phyloP scores from a whole-genome alignment of 2,888 invertebrate genomes.

The Teleiodes luculella region DNA sequence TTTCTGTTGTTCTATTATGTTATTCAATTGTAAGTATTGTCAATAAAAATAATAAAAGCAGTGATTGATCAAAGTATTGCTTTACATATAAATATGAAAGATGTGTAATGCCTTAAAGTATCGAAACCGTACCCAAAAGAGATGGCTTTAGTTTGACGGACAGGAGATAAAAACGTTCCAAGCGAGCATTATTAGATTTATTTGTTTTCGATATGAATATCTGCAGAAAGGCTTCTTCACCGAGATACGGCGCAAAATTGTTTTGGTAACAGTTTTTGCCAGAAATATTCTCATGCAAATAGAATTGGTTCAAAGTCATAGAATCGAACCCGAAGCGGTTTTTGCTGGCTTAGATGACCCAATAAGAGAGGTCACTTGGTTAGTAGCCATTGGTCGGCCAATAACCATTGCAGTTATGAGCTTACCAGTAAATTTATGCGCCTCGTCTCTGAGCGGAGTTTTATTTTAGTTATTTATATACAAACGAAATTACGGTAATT shows the following conservation, averaged over 20 bases:
- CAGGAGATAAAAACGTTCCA: slow-evolving; percentile 3
- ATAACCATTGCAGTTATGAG: not conserved
- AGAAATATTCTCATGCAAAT: not conserved
- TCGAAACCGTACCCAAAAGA: not conserved
- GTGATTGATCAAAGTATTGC: no score
- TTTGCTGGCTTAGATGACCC: not conserved
- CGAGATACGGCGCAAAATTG: not conserved
- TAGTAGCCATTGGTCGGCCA: not conserved
- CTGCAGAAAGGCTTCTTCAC: not conserved
- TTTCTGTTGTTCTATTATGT: no score
- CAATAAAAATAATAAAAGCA: no score
- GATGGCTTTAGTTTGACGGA: slow-evolving; percentile 1
- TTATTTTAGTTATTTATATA: not conserved
- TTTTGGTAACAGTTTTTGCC: not conserved
- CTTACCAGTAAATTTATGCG: not conserved
- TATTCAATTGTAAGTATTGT: no score
- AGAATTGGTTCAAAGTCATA: not conserved
- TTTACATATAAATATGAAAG: no score
- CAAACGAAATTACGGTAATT: not conserved
- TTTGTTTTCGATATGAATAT: not conserved
- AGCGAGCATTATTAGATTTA: slow-evolving; percentile 1
- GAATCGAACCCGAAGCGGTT: not conserved
- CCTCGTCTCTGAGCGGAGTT: not conserved
- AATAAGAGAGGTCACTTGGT: slow-evolving; percentile 1
- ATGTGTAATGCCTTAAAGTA: not conserved